Percentiles rank a stretch among this genome's conserved stretches.
Evolutionary conservation across 2,797 vertebrate genomes (phyloP).

Genomic region (Buceros bicornis): DNA sequence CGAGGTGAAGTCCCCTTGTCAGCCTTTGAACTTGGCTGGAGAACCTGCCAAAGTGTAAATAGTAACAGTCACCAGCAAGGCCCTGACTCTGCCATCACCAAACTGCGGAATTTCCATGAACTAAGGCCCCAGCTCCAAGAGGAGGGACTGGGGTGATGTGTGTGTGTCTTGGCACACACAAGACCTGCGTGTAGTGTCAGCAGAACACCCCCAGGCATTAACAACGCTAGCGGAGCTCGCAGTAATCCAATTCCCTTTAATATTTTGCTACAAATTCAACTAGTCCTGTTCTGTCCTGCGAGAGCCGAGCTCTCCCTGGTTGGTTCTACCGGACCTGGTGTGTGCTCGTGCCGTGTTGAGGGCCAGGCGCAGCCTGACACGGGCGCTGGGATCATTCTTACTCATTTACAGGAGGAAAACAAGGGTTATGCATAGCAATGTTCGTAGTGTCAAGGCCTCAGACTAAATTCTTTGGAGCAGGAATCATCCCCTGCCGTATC

Average conservation of each 20-base stretch:
- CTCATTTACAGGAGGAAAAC: not conserved
- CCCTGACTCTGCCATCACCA: slow-evolving; percentile 38
- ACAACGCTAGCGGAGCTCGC: not conserved
- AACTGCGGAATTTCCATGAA: slow-evolving; percentile 40
- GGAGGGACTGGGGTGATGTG: not conserved
- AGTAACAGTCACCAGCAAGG: slow-evolving; percentile 54
- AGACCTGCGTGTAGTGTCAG: not conserved
- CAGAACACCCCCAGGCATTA: not conserved
- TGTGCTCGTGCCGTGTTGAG: not conserved
- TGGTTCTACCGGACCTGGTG: not conserved
- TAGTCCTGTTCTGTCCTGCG: not conserved
- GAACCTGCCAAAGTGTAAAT: slow-evolving; percentile 18
- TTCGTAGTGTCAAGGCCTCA: slow-evolving; percentile 15
- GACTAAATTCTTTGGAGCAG: slow-evolving; percentile 19
- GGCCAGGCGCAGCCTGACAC: not conserved
- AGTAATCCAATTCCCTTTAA: slow-evolving; percentile 26
- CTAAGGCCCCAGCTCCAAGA: not conserved
- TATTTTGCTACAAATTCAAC: not conserved
- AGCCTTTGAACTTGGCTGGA: not conserved
- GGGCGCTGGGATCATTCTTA: not conserved
- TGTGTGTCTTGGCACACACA: not conserved
- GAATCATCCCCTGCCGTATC: not conserved
- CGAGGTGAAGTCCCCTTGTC: slow-evolving; percentile 19
- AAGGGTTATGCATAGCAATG: slow-evolving; percentile 33
- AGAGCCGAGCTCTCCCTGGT: not conserved